These are phyloP conservation scores for Cyclopterus lumpus DNA, from an alignment of 2,797 vertebrate genomes.

Conservation along the genomic window DNA sequence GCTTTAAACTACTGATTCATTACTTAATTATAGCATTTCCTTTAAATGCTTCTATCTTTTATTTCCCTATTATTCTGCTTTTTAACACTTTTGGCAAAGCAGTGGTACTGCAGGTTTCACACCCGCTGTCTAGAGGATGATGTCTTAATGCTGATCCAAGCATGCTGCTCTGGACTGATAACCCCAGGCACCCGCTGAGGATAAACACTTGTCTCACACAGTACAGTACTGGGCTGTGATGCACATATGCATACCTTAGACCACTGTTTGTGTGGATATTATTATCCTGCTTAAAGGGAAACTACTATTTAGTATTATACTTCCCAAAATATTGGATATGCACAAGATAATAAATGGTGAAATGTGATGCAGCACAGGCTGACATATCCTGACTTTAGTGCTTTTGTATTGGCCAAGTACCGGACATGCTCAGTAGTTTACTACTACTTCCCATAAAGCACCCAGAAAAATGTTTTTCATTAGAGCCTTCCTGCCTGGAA, in stretches of 20 bases:
- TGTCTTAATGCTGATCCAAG: slow-evolving; percentile 50
- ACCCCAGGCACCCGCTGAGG: slow-evolving; percentile 51
- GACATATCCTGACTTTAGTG: background rate
- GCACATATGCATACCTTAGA: slow-evolving; percentile 1
- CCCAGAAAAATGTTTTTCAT: background rate
- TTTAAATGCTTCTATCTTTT: slow-evolving; percentile 35
- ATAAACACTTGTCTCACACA: slow-evolving; percentile 12
- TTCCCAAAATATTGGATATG: background rate
- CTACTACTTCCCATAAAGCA: background rate
- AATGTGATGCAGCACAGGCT: background rate
- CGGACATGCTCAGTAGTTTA: background rate
- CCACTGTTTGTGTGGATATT: background rate
- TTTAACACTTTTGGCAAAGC: slow-evolving; percentile 49
- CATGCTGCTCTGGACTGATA: slow-evolving; percentile 41
- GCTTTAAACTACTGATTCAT: slow-evolving; percentile 57
- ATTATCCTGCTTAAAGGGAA: slow-evolving; percentile 4
- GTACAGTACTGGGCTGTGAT: slow-evolving; percentile 22
- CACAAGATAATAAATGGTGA: background rate
- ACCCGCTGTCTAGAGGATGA: slow-evolving; percentile 35
- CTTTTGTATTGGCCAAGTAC: background rate
- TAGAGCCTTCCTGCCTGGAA: background rate
- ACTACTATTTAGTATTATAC: background rate
- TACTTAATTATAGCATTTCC: slow-evolving; percentile 42
- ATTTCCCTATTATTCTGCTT: slow-evolving; percentile 19
- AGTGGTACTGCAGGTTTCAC: slow-evolving; percentile 32